Evolutionary conservation across 2,113 vertebrate genomes (phyloP).

Genomic region (Amia ocellicauda): DNA sequence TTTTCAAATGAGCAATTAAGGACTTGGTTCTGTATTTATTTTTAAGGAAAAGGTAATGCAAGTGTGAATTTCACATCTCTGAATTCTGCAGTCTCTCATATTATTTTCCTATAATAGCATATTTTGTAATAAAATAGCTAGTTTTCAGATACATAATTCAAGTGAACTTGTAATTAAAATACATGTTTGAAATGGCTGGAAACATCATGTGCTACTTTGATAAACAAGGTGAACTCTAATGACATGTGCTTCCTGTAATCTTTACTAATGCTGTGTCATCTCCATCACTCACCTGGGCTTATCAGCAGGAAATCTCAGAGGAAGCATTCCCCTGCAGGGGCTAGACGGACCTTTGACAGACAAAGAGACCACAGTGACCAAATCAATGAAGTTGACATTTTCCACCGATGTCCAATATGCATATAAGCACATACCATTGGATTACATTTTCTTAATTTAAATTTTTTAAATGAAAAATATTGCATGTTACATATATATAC

Average conservation of each 20-base stretch:
- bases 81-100: too few species aligned
- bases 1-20: too few species aligned
- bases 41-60: too few species aligned
- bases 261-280: slow-evolving; percentile 31
- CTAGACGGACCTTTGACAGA: background rate
- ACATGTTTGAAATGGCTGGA: background rate
- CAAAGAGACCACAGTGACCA: slow-evolving; percentile 15
- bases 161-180: background rate
- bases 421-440: background rate
- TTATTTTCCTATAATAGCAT: too few species aligned
- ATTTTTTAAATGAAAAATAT: too few species aligned
- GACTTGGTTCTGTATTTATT: too few species aligned
- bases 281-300: slow-evolving; percentile 42
- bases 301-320: slow-evolving; percentile 32
- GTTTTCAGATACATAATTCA: slow-evolving; percentile 7
- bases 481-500: too few species aligned
- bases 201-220: slow-evolving; percentile 29
- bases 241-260: slow-evolving; percentile 49
- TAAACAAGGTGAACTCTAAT: slow-evolving; percentile 38
- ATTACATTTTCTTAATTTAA: too few species aligned
- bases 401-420: background rate
- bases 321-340: slow-evolving; percentile 10
- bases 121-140: background rate
- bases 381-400: background rate
- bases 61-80: too few species aligned